phyloP scores from a whole-genome alignment of 2,797 vertebrate species.

The Austrolebias charrua region DNA sequence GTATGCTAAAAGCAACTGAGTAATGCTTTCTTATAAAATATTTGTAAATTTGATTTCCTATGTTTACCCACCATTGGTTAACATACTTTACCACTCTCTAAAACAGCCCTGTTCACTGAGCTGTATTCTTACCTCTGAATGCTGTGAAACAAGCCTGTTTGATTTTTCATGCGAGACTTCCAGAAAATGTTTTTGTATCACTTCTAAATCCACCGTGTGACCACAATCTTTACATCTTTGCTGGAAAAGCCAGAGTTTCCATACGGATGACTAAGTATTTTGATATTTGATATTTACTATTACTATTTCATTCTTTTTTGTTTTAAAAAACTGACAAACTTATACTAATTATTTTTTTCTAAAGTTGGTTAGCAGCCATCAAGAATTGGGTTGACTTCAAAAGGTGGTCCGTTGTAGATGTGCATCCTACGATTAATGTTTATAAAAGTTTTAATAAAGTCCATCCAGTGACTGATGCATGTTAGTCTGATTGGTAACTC shows the following conservation, averaged over 20 bases:
- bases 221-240: not conserved
- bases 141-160: not conserved
- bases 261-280: too few relatives aligned
- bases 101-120: not conserved
- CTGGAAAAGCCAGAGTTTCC: not conserved
- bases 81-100: not conserved
- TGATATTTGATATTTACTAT: too few relatives aligned
- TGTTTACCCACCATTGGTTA: slow-evolving; percentile 6
- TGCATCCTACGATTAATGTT: too few relatives aligned
- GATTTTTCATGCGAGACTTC: not conserved
- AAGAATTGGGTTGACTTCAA: too few relatives aligned
- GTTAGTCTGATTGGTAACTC: too few relatives aligned
- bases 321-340: too few relatives aligned
- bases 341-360: too few relatives aligned
- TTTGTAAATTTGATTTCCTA: slow-evolving; percentile 20
- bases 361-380: too few relatives aligned
- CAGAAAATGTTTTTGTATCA: not conserved
- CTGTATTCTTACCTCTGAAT: not conserved
- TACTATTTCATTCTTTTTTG: too few relatives aligned
- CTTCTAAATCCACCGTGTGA: not conserved
- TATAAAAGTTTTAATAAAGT: too few relatives aligned
- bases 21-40: not conserved
- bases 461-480: too few relatives aligned
- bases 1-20: not conserved
- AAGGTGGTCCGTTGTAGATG: too few relatives aligned